Base-by-base conservation (phyloP, 2,797 vertebrate species). In the Anguilla megastoma region DNA sequence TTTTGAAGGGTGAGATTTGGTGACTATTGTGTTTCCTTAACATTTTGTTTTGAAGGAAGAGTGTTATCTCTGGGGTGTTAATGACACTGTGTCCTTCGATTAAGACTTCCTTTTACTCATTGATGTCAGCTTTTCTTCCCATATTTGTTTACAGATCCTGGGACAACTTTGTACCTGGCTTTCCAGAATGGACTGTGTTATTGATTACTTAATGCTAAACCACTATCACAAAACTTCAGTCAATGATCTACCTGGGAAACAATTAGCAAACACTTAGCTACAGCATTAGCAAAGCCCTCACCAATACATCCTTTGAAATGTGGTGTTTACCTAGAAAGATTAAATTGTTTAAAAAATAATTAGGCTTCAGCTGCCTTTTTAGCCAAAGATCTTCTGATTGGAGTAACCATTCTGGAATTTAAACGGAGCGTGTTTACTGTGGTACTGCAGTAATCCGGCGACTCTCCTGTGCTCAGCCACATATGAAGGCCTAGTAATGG, bases 181-280 rank as follows among this genome's bases (percentile, higher is more conserved):
- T 88, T 88, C 87, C 56, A 84, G 41, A 88, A 85, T 54, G 60
- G 2, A 36, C 69, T 87, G 45, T 80, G 45, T 84, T 88, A 87
- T 86, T 45, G 80, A 85, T 85, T 48, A 71, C 69, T 84, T 86
- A 88, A 79, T 54, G 85, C 84, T 87, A 84, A 89, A 86, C 63
- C n/a, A 2, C 82, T 69, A 86, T 88, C 71, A 24, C 84, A 66
- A 79, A 85, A 71, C 50, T 27, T 66, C 33, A 60, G 88, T 91
- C 74, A 90, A 92, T 91, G 45, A 89, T 90, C 83, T 54, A 89
- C 87, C 58, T 66, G 48, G 83, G 83, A 54, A 86, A 88, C 87
- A 88, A 90, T 80, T 84, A 86, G 84, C 30, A 86, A 86, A 85
- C 82, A 85, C 85, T 82, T 71, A 84, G 33, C 82, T 54, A 63